phyloP scores from a whole-genome alignment of 23 tunicate species.

The Aplidium turbinatum region DNA sequence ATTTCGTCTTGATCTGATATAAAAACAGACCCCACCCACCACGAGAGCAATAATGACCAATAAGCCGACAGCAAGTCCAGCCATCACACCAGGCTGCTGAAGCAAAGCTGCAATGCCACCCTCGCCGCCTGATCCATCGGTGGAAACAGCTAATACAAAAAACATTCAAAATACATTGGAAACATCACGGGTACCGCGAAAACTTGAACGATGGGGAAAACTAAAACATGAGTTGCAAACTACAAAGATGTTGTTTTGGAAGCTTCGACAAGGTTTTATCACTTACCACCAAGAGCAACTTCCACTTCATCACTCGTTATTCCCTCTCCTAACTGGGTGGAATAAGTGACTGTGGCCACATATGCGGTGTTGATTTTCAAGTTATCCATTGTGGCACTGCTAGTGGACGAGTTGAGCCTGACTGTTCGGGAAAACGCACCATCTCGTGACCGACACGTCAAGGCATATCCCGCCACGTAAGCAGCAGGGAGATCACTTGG shows the following conservation, averaged over 20 bases:
- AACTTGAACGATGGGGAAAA: background rate
- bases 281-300: conserved; percentile 10
- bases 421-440: conserved; percentile 10
- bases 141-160: background rate
- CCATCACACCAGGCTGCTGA: conserved; percentile 60
- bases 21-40: conserved; percentile 43
- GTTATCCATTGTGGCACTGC: conserved; percentile 7
- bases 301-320: conserved; percentile 41
- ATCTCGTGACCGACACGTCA: conserved; percentile 41
- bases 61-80: conserved; percentile 45
- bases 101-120: conserved; percentile 23
- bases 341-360: conserved; percentile 51
- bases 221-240: background rate
- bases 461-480: conserved; percentile 55
- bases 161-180: background rate
- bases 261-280: background rate
- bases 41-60: conserved; percentile 40
- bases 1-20: conserved; percentile 34
- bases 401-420: conserved; percentile 18
- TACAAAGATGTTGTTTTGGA: background rate
- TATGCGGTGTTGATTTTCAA: conserved; percentile 22
- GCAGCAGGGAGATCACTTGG: conserved; percentile 50
- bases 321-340: conserved; percentile 67
- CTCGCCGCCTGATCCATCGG: background rate
- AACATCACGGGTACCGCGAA: background rate